Evolutionary conservation across 2,797 vertebrate genomes (phyloP).

Genomic region (Crypturellus tataupa): DNA sequence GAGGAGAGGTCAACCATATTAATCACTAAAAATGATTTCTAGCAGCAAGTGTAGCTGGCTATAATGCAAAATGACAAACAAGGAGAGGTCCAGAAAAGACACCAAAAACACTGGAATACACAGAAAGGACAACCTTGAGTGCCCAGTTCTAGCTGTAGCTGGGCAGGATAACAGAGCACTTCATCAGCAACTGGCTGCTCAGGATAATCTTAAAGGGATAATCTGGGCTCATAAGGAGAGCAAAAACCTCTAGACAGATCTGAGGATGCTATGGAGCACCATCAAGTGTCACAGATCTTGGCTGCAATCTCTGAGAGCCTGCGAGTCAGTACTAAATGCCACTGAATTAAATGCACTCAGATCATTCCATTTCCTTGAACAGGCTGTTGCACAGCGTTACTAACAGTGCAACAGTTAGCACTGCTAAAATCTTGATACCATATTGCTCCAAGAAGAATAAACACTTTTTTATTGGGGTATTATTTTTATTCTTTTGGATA

Average conservation of each 20-base stretch:
- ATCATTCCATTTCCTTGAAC: background rate
- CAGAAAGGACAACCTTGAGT: background rate
- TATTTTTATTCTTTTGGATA: background rate
- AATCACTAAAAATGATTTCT: background rate
- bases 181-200: background rate
- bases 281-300: background rate
- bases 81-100: background rate
- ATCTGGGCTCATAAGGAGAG: background rate
- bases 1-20: background rate
- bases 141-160: background rate
- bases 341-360: background rate
- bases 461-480: background rate
- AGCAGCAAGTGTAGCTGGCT: background rate
- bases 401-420: background rate
- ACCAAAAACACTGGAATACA: background rate
- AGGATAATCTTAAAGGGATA: background rate
- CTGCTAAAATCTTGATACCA: background rate
- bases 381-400: background rate
- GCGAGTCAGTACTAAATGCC: background rate
- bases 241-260: background rate
- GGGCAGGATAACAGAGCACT: background rate
- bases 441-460: background rate
- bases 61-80: background rate
- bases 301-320: background rate
- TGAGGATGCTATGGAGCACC: background rate